Conservation (phyloP, 2,888 invertebrate genomes). For the Drosophila vallismaia region DNA sequence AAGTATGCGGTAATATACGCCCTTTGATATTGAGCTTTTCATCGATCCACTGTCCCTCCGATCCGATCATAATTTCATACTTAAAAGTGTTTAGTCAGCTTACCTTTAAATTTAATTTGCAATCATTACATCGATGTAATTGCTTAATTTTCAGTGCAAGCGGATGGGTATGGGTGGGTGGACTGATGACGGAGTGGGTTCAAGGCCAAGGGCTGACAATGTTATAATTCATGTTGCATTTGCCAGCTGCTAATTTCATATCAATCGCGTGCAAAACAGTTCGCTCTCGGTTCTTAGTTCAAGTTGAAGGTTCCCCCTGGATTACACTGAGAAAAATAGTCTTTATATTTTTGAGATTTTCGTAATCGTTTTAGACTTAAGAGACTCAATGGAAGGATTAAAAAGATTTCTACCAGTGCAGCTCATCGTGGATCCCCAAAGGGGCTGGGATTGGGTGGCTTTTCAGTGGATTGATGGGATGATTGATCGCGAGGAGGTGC, state of each 20-base stretch:
- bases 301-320: slow-evolving; percentile 58
- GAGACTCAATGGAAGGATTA: too few relatives aligned
- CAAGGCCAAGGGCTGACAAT: slow-evolving; percentile 19
- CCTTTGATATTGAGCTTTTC: neutral
- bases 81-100: neutral
- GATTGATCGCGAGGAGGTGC: neutral
- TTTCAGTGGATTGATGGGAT: neutral
- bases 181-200: neutral
- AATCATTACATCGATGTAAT: slow-evolving; percentile 30
- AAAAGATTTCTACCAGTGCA: neutral
- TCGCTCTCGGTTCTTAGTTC: slow-evolving; percentile 48
- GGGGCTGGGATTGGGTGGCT: neutral
- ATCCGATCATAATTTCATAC: neutral
- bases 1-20: neutral
- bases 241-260: slow-evolving; percentile 58
- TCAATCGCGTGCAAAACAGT: slow-evolving; percentile 49
- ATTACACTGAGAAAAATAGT: slow-evolving; percentile 12
- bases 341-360: neutral
- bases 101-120: slow-evolving; percentile 29
- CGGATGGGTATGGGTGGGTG: neutral
- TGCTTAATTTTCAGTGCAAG: slow-evolving; percentile 14
- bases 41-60: neutral
- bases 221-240: slow-evolving; percentile 61
- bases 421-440: too few relatives aligned
- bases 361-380: too few relatives aligned